Percentiles rank a stretch among this genome's conserved stretches.
phyloP scores from a whole-genome alignment of 1,140 invertebrate species.

The Drosophila subpulchrella region DNA sequence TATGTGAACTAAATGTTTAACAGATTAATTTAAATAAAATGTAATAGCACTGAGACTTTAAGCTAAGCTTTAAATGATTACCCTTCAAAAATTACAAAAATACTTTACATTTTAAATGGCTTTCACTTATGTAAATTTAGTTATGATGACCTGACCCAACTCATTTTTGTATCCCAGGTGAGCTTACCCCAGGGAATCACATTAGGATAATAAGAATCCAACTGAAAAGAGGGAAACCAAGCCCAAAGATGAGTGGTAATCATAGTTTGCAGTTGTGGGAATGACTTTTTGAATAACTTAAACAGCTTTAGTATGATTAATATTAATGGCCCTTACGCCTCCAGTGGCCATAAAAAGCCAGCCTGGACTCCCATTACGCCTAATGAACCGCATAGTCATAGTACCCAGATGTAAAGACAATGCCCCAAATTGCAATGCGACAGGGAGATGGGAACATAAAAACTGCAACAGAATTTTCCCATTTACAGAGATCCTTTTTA shows the following conservation, averaged over 20 bases:
- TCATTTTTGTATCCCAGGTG: constrained; percentile 27
- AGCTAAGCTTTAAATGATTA: too few species aligned
- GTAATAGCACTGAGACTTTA: too few species aligned
- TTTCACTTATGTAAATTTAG: constrained; percentile 7
- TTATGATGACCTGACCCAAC: constrained; percentile 18
- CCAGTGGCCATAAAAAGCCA: constrained; percentile 28
- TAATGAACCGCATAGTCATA: constrained; percentile 43
- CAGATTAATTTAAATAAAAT: too few species aligned
- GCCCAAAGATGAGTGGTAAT: constrained; percentile 7
- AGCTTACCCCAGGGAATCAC: constrained; percentile 7
- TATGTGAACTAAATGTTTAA: constrained; percentile 2
- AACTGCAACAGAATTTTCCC: constrained; percentile 53
- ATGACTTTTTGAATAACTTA: constrained; percentile 45
- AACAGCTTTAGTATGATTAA: constrained; percentile 41
- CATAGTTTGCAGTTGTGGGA: constrained; percentile 29
- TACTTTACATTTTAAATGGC: constrained; percentile 10
- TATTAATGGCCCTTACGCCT: constrained; percentile 33
- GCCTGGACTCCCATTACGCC: constrained; percentile 40
- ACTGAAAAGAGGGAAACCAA: constrained; percentile 2
- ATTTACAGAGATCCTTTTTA: constrained; percentile 46
- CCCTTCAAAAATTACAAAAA: background rate
- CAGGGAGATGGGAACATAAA: constrained; percentile 32
- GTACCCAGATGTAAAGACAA: constrained; percentile 41
- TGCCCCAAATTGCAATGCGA: constrained; percentile 53
- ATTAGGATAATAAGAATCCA: constrained; percentile 27